These are phyloP conservation scores for Erpobdella octoculata DNA, from an alignment of 2,888 invertebrate genomes.

Conservation along the genomic window DNA sequence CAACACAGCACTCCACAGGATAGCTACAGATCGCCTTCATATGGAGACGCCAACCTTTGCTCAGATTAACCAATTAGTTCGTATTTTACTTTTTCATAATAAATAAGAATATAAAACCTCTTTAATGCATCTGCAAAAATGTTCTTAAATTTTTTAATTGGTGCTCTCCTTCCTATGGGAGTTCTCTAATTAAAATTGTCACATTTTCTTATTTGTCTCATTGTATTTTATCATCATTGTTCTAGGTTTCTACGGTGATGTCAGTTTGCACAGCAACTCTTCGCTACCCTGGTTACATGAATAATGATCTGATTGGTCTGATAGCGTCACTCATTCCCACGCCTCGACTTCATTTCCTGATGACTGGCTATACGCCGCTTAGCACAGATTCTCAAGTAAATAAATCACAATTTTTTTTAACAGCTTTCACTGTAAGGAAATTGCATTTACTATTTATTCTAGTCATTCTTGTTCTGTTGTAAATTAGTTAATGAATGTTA, in stretches of 20 bases:
- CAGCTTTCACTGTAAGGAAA: too few relatives aligned
- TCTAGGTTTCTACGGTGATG: conserved; percentile 84
- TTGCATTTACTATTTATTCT: background rate
- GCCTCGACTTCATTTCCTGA: conserved; percentile 91
- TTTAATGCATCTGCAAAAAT: background rate
- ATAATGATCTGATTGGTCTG: conserved; percentile 88
- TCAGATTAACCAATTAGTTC: conserved; percentile 79
- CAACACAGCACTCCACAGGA: conserved; percentile 83
- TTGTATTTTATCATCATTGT: too few relatives aligned
- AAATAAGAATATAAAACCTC: too few relatives aligned
- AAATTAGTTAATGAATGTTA: too few relatives aligned
- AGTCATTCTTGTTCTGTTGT: background rate
- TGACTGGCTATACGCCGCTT: conserved; percentile 88
- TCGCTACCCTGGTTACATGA: conserved; percentile 91
- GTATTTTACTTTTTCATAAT: too few relatives aligned
- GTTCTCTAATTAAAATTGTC: background rate
- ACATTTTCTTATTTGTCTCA: too few relatives aligned
- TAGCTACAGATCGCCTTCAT: conserved; percentile 70
- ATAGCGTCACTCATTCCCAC: conserved; percentile 92
- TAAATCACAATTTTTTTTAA: background rate
- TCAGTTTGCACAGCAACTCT: conserved; percentile 91
- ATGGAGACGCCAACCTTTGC: conserved; percentile 92
- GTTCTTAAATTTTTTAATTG: too few relatives aligned
- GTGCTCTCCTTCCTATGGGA: too few relatives aligned
- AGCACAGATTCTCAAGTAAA: conserved; percentile 68